These are phyloP conservation scores for Tholera decimalis DNA, from an alignment of 2,888 invertebrate genomes.

Conservation along the genomic window DNA sequence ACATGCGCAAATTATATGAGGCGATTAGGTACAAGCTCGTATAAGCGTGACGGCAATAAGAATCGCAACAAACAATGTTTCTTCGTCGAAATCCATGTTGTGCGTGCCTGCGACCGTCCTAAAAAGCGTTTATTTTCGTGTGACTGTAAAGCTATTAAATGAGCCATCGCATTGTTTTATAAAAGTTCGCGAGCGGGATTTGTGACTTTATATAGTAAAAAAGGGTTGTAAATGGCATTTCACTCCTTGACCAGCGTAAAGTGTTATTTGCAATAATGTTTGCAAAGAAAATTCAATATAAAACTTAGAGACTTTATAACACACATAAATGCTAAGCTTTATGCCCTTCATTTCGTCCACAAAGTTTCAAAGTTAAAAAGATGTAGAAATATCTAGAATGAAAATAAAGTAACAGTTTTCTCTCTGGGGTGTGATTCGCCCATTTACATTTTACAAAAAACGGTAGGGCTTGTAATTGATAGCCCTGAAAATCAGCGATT, in stretches of 20 bases:
- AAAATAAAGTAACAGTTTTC: constrained; percentile 27
- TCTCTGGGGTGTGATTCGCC: constrained; percentile 24
- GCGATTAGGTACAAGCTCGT: too few relatives aligned
- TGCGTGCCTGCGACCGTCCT: too few relatives aligned
- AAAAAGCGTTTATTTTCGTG: constrained; percentile 12
- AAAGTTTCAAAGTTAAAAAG: constrained; percentile 41
- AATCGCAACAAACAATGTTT: too few relatives aligned
- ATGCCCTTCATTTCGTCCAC: constrained; percentile 26
- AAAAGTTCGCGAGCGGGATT: constrained; percentile 34
- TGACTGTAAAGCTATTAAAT: constrained; percentile 28
- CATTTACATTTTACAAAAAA: constrained; percentile 72
- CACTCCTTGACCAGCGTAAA: background rate
- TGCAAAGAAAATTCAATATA: constrained; percentile 30
- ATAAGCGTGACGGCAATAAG: too few relatives aligned
- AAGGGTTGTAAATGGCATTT: constrained; percentile 29
- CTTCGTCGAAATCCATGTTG: too few relatives aligned
- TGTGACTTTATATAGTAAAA: constrained; percentile 26
- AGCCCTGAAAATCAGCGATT: constrained; percentile 66
- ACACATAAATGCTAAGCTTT: constrained; percentile 37
- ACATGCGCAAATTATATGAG: too few relatives aligned
- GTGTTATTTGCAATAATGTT: constrained; percentile 16
- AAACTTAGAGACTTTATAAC: constrained; percentile 36
- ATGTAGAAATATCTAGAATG: constrained; percentile 25
- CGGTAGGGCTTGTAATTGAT: constrained; percentile 71
- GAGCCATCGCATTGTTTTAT: constrained; percentile 10